Conservation (phyloP, 2,888 invertebrate genomes). For the Trilocha varians region DNA sequence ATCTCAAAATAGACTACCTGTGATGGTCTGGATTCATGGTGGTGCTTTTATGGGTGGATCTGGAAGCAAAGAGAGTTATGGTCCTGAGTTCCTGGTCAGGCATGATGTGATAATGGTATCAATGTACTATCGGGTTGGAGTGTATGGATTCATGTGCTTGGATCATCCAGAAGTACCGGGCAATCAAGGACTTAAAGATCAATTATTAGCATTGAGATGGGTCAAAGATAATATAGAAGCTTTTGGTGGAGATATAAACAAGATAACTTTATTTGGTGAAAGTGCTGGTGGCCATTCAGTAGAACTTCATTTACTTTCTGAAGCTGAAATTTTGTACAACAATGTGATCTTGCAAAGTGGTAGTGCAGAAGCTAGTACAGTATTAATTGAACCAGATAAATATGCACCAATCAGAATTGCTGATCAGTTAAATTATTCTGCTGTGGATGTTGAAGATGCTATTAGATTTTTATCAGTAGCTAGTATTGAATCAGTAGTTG, state of each 20-base stretch:
- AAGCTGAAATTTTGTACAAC: conserved; percentile 24
- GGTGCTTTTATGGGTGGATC: conserved; percentile 32
- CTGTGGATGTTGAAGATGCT: conserved; percentile 22
- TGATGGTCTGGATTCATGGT: conserved; percentile 40
- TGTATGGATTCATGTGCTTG: conserved; percentile 48
- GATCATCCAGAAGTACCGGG: conserved; percentile 40
- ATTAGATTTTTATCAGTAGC: conserved; percentile 20
- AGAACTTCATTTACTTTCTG: conserved; percentile 31
- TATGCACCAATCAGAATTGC: conserved; percentile 24
- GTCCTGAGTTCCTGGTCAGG: conserved; percentile 30
- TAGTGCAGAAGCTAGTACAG: conserved; percentile 14
- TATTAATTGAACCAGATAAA: conserved; percentile 15
- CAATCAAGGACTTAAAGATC: conserved; percentile 46
- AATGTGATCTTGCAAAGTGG: conserved; percentile 33
- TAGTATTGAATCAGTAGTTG: conserved; percentile 21
- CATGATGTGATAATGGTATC: conserved; percentile 32
- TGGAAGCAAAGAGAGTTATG: conserved; percentile 17
- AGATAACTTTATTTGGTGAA: conserved; percentile 35
- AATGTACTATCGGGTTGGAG: conserved; percentile 36
- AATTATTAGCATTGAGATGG: conserved; percentile 36
- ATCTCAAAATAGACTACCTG: conserved; percentile 27
- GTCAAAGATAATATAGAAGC: conserved; percentile 34
- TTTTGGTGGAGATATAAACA: conserved; percentile 38
- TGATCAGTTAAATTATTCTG: conserved; percentile 19
- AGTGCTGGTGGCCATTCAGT: conserved; percentile 38